Conservation (phyloP, 2,797 vertebrate species). For the Helicolenus hilgendorfi region DNA sequence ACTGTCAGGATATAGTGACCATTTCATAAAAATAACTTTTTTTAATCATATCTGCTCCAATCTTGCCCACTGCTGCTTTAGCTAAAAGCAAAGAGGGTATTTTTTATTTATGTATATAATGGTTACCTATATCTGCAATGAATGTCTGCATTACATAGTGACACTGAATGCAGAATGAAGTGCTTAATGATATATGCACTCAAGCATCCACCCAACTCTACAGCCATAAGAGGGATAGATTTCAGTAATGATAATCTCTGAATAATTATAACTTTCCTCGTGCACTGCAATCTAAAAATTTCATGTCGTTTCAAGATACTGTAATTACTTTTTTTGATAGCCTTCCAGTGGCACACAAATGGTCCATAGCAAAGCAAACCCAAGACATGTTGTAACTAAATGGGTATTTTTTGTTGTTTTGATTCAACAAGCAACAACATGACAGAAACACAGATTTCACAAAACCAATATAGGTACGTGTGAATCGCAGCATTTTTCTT, state of each 20-base stretch:
- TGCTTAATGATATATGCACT: slow-evolving; percentile 26
- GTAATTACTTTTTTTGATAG: slow-evolving; percentile 54
- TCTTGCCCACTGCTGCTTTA: neutral
- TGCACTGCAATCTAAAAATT: slow-evolving; percentile 32
- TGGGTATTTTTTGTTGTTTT: neutral
- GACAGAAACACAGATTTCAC: slow-evolving; percentile 53
- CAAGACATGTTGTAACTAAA: slow-evolving; percentile 2
- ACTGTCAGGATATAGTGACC: neutral
- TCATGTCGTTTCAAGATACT: slow-evolving; percentile 25
- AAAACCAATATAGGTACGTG: slow-evolving; percentile 20
- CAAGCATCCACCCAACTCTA: slow-evolving; percentile 6
- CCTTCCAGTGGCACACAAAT: slow-evolving; percentile 23
- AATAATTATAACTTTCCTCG: slow-evolving; percentile 51
- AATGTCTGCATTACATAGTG: neutral
- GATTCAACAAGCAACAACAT: slow-evolving; percentile 35
- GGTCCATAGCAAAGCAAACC: neutral
- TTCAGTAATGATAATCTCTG: slow-evolving; percentile 36
- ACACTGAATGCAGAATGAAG: slow-evolving; percentile 4
- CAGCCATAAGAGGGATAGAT: slow-evolving; percentile 13
- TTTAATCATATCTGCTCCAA: neutral
- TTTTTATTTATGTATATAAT: neutral
- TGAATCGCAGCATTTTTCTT: slow-evolving; percentile 21
- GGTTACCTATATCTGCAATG: neutral
- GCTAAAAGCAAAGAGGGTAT: neutral
- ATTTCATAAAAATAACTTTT: too few relatives aligned